These are phyloP conservation scores for Callitettix versicolor DNA, from an alignment of 1,140 invertebrate species.

Conservation along the genomic window DNA sequence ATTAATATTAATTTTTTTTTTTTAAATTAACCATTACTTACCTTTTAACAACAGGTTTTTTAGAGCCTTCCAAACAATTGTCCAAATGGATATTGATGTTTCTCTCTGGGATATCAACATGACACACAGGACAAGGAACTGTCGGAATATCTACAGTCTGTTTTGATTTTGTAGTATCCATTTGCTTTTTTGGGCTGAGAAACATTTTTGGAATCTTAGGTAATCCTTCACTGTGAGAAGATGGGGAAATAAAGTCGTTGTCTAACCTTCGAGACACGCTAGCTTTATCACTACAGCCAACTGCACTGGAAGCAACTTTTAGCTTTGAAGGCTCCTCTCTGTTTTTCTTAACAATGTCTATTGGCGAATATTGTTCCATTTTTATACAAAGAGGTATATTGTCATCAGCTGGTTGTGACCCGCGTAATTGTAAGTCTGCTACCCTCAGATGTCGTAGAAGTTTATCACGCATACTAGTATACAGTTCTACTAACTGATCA, in stretches of 20 bases:
- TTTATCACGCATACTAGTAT: conserved; percentile 30
- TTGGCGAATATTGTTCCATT: not conserved
- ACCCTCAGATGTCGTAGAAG: conserved; percentile 24
- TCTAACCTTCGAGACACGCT: not conserved
- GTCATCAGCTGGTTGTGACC: not conserved
- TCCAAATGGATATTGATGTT: conserved; percentile 45
- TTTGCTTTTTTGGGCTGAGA: conserved; percentile 31
- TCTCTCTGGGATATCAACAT: conserved; percentile 33
- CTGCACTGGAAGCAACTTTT: not conserved
- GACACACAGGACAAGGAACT: conserved; percentile 44
- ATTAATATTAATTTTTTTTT: no score
- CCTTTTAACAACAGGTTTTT: conserved; percentile 3
- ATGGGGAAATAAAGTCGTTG: no score
- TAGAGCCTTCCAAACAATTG: conserved; percentile 31
- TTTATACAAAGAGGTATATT: not conserved
- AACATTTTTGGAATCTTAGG: conserved; percentile 20
- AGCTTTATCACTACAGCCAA: not conserved
- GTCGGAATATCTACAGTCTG: conserved; percentile 17
- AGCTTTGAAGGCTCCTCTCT: not conserved
- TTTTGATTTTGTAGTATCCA: conserved; percentile 15
- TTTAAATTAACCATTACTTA: no score
- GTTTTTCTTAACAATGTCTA: not conserved
- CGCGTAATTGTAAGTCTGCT: conserved; percentile 5
- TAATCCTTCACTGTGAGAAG: no score
- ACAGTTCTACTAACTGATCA: conserved; percentile 29